These are phyloP conservation scores for Drosophila arizonae DNA, from an alignment of 1,140 invertebrate species.

Conservation along the genomic window DNA sequence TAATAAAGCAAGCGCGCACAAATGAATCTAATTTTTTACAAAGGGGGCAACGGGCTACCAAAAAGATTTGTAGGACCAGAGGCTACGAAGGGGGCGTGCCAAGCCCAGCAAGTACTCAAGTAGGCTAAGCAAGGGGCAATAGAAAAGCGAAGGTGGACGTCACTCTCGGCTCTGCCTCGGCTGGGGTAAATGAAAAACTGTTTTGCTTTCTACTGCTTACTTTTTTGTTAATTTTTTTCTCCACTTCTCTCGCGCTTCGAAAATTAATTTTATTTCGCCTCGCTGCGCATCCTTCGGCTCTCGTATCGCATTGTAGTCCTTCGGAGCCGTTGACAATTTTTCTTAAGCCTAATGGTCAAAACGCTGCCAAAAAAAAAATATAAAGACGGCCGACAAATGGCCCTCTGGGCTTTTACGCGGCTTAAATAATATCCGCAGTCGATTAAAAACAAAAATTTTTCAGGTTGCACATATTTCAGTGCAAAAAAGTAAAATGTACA, in stretches of 20 bases:
- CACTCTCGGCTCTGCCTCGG: background rate
- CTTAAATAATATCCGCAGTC: slow-evolving; percentile 7
- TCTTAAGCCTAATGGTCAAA: slow-evolving; percentile 36
- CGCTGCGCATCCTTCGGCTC: slow-evolving; percentile 38
- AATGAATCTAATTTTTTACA: slow-evolving; percentile 82
- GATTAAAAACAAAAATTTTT: slow-evolving; percentile 12
- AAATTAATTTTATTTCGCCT: slow-evolving; percentile 73
- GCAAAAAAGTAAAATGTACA: too few relatives aligned
- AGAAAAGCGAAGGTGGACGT: background rate
- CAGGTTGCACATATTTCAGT: background rate
- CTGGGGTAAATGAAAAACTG: slow-evolving; percentile 69
- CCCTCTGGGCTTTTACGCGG: background rate
- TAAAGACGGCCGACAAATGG: slow-evolving; percentile 14
- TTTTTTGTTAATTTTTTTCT: slow-evolving; percentile 74
- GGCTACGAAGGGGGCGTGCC: background rate
- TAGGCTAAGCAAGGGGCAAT: slow-evolving; percentile 1
- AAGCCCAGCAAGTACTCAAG: slow-evolving; percentile 35
- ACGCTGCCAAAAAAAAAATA: slow-evolving; percentile 7
- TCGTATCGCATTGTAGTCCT: slow-evolving; percentile 29
- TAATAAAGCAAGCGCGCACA: slow-evolving; percentile 79
- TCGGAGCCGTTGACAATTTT: slow-evolving; percentile 46
- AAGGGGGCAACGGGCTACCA: slow-evolving; percentile 54
- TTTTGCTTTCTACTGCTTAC: slow-evolving; percentile 63
- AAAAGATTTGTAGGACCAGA: background rate
- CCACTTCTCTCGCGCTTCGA: slow-evolving; percentile 48